These are phyloP conservation scores for Calycopis cecrops DNA, from an alignment of 1,140 invertebrate genomes.

Conservation along the genomic window DNA sequence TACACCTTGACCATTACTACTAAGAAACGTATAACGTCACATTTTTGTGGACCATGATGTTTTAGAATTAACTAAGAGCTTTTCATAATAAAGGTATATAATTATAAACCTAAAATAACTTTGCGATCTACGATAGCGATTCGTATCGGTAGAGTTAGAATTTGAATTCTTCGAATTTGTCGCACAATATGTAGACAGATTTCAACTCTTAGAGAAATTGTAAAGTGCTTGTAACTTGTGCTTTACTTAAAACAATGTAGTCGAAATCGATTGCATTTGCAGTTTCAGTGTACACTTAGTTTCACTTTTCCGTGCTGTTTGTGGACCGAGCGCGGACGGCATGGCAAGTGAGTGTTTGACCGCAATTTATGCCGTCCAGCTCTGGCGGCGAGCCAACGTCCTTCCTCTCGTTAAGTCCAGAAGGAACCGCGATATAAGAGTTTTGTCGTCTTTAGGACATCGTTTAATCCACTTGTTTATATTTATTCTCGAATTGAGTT, in stretches of 20 bases:
- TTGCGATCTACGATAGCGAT: too few relatives aligned
- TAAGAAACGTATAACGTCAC: too few relatives aligned
- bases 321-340: conserved; percentile 28
- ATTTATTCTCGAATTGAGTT: conserved; percentile 34
- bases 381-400: conserved; percentile 42
- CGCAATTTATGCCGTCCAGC: conserved; percentile 45
- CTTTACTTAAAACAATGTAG: neutral
- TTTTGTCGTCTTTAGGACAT: conserved; percentile 48
- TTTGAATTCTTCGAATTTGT: too few relatives aligned
- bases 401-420: conserved; percentile 49
- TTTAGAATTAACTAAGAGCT: too few relatives aligned
- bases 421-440: conserved; percentile 52
- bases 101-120: too few relatives aligned
- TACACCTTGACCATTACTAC: too few relatives aligned
- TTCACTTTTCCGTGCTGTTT: conserved; percentile 45
- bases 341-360: conserved; percentile 31
- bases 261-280: conserved; percentile 20
- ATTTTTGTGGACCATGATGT: too few relatives aligned
- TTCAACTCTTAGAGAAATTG: neutral
- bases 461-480: conserved; percentile 49
- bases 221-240: neutral
- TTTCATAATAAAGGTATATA: too few relatives aligned
- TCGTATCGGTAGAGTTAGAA: too few relatives aligned
- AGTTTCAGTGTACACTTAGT: conserved; percentile 34
- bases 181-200: too few relatives aligned